Percentiles rank a stretch among this genome's conserved stretches.
Evolutionary conservation across 2,888 invertebrate species (phyloP).

Genomic region (Ormia ochracea): DNA sequence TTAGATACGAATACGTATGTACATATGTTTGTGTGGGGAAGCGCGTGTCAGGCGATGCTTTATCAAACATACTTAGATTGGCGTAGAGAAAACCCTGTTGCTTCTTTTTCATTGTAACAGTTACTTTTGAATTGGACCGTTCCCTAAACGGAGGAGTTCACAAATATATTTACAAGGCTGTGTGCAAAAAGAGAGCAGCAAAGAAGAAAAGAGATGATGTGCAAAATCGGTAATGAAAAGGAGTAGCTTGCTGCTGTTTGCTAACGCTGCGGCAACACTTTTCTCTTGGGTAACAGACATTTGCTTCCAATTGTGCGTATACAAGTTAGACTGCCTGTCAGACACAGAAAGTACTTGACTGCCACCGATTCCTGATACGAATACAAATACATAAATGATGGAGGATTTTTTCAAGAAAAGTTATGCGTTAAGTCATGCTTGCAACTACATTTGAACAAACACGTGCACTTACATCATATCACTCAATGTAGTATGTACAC

Average conservation of each 20-base stretch:
- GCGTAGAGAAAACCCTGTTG: conserved; percentile 49
- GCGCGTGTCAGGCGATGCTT: background rate
- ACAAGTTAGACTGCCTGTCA: conserved; percentile 7
- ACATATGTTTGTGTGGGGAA: background rate
- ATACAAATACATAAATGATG: background rate
- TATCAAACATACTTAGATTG: too few species aligned
- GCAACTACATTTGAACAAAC: too few species aligned
- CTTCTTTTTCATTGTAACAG: conserved; percentile 32
- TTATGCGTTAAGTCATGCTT: too few species aligned
- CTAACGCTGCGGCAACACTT: background rate
- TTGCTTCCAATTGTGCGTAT: conserved; percentile 29
- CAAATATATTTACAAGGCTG: background rate
- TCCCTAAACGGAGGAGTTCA: background rate
- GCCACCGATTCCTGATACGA: background rate
- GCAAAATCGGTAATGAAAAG: background rate
- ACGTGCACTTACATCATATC: too few species aligned
- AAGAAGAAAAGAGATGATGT: background rate
- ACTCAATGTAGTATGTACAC: too few species aligned
- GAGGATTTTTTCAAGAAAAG: background rate
- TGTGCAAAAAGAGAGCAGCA: background rate
- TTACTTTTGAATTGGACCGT: background rate
- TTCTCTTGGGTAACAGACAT: background rate
- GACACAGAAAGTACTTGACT: conserved; percentile 7
- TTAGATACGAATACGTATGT: background rate
- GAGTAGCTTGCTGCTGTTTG: conserved; percentile 17